Conservation (phyloP, 2,797 vertebrate genomes). For the Fringilla coelebs region DNA sequence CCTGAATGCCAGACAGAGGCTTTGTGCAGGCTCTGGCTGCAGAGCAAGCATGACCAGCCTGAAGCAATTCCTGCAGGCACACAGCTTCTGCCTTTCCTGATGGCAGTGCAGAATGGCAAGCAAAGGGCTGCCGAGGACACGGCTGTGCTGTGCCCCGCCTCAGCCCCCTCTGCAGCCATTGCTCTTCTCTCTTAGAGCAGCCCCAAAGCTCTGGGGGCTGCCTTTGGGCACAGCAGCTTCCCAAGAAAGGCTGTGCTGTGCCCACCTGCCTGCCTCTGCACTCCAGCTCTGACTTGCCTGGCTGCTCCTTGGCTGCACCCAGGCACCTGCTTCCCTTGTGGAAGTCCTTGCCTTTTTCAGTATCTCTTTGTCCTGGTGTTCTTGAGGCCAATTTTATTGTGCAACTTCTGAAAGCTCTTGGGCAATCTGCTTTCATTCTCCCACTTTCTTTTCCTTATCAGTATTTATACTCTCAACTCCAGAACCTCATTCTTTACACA, state of each 20-base stretch:
- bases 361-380: background rate
- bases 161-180: background rate
- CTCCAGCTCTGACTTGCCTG: background rate
- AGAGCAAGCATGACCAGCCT: background rate
- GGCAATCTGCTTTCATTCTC: constrained; percentile 48
- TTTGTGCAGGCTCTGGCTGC: background rate
- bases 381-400: constrained; percentile 37
- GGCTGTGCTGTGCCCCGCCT: background rate
- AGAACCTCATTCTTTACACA: constrained; percentile 37
- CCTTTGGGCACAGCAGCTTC: background rate
- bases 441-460: constrained; percentile 15
- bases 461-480: constrained; percentile 50
- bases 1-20: background rate
- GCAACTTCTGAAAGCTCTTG: background rate
- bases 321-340: background rate
- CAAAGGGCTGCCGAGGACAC: rapidly evolving
- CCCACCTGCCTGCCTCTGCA: rapidly evolving
- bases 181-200: background rate
- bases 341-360: background rate
- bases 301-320: background rate
- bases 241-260: background rate
- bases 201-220: background rate
- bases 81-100: background rate
- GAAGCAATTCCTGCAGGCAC: background rate
- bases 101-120: rapidly evolving